A percentile compares a stretch with the other conserved stretches of the same genome.
These are phyloP conservation scores for Luffia ferchaultella DNA, from an alignment of 2,888 invertebrate genomes.

Conservation along the genomic window DNA sequence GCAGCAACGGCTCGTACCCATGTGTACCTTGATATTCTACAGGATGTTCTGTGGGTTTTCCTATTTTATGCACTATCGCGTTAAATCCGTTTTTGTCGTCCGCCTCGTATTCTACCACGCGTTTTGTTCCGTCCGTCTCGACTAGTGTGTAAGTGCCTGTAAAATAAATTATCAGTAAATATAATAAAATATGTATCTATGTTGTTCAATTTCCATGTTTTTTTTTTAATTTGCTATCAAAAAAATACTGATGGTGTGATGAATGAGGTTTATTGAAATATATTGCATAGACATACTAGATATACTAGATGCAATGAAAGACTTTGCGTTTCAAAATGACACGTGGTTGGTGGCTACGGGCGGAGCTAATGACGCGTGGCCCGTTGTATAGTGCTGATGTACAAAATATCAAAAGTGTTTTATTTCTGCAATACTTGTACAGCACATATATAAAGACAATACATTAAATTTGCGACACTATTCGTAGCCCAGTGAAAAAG, in stretches of 20 bases:
- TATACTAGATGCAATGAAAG: no score
- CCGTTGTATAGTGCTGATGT: no score
- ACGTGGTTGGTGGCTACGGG: no score
- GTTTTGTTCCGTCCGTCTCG: slow-evolving; percentile 65
- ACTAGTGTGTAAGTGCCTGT: slow-evolving; percentile 64
- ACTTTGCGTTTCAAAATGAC: no score
- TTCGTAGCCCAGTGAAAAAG: no score
- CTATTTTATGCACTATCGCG: slow-evolving; percentile 65
- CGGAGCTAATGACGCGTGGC: no score
- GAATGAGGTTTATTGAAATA: not conserved
- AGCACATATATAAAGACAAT: no score
- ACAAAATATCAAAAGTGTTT: no score
- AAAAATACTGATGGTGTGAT: not conserved
- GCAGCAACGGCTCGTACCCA: slow-evolving; percentile 12
- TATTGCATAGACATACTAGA: no score
- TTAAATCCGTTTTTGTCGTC: slow-evolving; percentile 69
- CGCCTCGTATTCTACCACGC: slow-evolving; percentile 66
- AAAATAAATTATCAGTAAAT: not conserved
- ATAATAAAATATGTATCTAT: not conserved
- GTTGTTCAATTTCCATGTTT: no score
- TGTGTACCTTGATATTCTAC: slow-evolving; percentile 22
- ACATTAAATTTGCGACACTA: no score
- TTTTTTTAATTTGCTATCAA: not conserved
- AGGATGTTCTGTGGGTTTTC: slow-evolving; percentile 33
- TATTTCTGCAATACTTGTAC: no score